Base-by-base conservation (phyloP, 2,888 invertebrate genomes). In the Diploptera punctata region DNA sequence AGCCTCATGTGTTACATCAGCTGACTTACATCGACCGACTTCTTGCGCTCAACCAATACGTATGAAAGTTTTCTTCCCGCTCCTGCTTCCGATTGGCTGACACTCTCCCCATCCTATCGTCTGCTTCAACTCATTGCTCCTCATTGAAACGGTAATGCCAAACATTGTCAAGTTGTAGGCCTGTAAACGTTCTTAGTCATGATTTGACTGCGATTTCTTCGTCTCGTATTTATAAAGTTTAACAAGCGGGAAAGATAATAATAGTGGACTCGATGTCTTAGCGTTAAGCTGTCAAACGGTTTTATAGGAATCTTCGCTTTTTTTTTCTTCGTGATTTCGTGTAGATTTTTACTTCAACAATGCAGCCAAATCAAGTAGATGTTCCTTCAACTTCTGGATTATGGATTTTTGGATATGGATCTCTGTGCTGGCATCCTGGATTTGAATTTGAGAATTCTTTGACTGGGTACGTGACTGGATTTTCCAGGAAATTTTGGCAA, bases 401-500 rank as follows among this genome's bases (percentile, higher is more conserved):
- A 80, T 98, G 97, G 97, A 89, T 98, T 29, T 98, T 98, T 81
- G 98, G 97, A 0, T 98, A 98, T 79, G 98, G 98, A 3, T 97
- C 97, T 0, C 83, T 98, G 65, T 94, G 97, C 83, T 98, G 98
- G 98, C 90, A 94, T 83, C 95, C 95, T 0, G 97, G 98, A 68
- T 98, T 98, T 82, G 90, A 91, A 68, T 96, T 91, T 81, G 87
- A 90, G 78, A 89, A 90, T 79, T 92, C 92, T 73, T 84, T 93
- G 16, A 90, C 91, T 16, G 98, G 98, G n/a, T 92, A 91, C 80
- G 87, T 95, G 10, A 88, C 87, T 77, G 96, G 95, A 1, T 97
- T 90, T 81, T 87, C 89, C 10, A 86, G 97, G 77, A 87, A 93
- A 81, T 98, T 98, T 83, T 98, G 97, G 96, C 98, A 98, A 83